A percentile compares a stretch with the other conserved stretches of the same genome.
Conservation (phyloP, 2,888 invertebrate genomes). For the Chalcosyrphus nemorum region DNA sequence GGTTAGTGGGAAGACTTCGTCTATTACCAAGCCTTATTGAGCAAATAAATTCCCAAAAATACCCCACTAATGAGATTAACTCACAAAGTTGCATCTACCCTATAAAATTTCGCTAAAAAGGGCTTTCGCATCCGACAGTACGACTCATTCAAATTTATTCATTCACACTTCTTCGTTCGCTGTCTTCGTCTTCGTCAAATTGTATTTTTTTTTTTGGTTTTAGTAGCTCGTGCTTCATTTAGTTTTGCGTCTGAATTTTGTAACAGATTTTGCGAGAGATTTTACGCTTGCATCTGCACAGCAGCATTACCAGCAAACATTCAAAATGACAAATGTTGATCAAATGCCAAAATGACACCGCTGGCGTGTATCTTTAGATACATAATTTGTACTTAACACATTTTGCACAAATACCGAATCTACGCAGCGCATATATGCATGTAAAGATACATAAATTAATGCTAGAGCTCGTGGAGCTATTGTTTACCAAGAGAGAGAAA, state of each 20-base stretch:
- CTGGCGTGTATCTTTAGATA: slow-evolving; percentile 60
- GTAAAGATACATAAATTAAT: slow-evolving; percentile 60
- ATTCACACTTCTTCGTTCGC: slow-evolving; percentile 61
- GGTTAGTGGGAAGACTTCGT: too few species aligned
- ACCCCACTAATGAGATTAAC: neutral
- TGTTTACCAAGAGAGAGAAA: slow-evolving; percentile 57
- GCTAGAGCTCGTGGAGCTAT: slow-evolving; percentile 59
- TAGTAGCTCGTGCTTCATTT: slow-evolving; percentile 42
- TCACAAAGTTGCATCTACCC: neutral
- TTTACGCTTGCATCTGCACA: slow-evolving; percentile 27
- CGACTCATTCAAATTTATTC: slow-evolving; percentile 62
- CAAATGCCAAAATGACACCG: slow-evolving; percentile 68
- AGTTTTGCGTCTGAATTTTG: slow-evolving; percentile 51
- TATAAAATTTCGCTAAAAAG: neutral
- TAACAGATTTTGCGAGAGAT: slow-evolving; percentile 46
- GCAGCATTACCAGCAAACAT: slow-evolving; percentile 28
- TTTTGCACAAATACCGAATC: neutral
- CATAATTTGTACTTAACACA: slow-evolving; percentile 47
- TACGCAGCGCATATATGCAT: slow-evolving; percentile 7
- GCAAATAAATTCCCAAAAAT: too few species aligned
- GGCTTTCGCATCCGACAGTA: neutral
- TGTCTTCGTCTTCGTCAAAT: neutral
- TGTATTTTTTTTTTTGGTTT: neutral
- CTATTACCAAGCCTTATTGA: too few species aligned
- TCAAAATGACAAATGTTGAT: slow-evolving; percentile 69